Conservation (phyloP, 37 sponge, comb jelly and placozoan genomes). For the Bolinopsis microptera region DNA sequence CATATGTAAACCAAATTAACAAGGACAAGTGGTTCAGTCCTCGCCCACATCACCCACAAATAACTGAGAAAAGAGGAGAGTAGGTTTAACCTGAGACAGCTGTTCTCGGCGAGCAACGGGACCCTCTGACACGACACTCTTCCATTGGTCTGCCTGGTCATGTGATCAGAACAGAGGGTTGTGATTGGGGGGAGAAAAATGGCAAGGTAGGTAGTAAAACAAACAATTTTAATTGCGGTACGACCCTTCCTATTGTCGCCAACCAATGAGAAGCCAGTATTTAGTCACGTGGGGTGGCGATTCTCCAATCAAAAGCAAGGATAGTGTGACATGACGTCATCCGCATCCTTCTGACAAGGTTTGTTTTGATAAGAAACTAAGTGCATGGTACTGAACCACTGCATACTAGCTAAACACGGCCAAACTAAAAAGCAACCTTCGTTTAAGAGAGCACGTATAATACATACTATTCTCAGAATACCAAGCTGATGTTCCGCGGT, state of each 20-base stretch:
- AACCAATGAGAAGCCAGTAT: too few species aligned
- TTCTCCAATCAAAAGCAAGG: not conserved
- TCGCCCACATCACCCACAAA: too few species aligned
- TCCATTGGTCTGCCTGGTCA: not conserved
- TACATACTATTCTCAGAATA: too few species aligned
- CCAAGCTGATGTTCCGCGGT: too few species aligned
- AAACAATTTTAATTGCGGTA: not conserved
- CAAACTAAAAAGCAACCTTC: too few species aligned
- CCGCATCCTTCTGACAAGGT: not conserved
- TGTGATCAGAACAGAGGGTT: not conserved
- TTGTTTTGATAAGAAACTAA: not conserved
- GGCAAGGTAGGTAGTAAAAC: not conserved
- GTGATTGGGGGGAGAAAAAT: not conserved
- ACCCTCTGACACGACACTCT: not conserved
- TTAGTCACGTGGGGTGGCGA: not conserved
- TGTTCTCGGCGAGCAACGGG: not conserved
- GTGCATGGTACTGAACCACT: too few species aligned
- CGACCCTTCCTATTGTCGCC: not conserved
- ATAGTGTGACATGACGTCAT: not conserved
- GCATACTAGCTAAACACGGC: too few species aligned
- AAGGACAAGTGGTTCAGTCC: too few species aligned
- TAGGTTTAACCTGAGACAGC: too few species aligned
- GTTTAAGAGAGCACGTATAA: too few species aligned
- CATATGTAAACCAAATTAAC: too few species aligned
- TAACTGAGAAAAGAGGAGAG: too few species aligned